Percentiles rank a stretch among this genome's conserved stretches.
These are phyloP conservation scores for Mycetomoellerius zeteki DNA, from an alignment of 1,140 invertebrate genomes.

Conservation along the genomic window DNA sequence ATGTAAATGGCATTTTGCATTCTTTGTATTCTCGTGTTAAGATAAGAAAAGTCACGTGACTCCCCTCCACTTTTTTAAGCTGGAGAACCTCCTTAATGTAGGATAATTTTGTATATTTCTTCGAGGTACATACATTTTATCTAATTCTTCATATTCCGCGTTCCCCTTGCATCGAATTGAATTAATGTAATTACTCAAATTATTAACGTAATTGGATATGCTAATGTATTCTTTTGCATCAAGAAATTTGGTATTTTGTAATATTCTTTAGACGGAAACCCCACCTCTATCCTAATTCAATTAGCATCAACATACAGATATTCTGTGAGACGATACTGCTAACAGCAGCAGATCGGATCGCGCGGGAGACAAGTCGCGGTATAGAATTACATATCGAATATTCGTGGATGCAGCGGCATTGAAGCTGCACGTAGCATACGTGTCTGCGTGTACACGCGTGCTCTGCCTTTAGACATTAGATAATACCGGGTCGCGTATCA, in stretches of 20 bases:
- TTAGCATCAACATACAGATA: constrained; percentile 49
- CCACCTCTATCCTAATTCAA: not conserved
- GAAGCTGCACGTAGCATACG: constrained; percentile 33
- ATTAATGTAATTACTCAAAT: not conserved
- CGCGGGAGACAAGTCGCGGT: constrained; percentile 32
- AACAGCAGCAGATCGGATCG: constrained; percentile 53
- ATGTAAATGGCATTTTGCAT: too few relatives aligned
- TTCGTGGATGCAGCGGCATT: constrained; percentile 27
- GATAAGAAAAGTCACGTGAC: too few relatives aligned
- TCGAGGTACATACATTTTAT: not conserved
- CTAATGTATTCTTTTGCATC: not conserved
- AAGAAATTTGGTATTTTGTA: constrained; percentile 9
- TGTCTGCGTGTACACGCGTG: constrained; percentile 39
- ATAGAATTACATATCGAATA: constrained; percentile 58
- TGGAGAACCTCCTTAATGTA: too few relatives aligned
- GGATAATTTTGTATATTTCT: not conserved
- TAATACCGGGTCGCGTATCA: constrained; percentile 68
- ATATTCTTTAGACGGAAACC: not conserved
- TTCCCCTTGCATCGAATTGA: not conserved
- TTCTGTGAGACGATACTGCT: constrained; percentile 44
- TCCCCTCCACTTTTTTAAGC: too few relatives aligned
- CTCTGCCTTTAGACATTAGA: constrained; percentile 36
- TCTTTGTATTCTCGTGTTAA: too few relatives aligned
- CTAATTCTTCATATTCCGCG: too few relatives aligned
- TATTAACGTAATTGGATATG: too few relatives aligned